Evolutionary conservation across 2,113 vertebrate genomes (phyloP).

Genomic region (Halichoerus grypus): DNA sequence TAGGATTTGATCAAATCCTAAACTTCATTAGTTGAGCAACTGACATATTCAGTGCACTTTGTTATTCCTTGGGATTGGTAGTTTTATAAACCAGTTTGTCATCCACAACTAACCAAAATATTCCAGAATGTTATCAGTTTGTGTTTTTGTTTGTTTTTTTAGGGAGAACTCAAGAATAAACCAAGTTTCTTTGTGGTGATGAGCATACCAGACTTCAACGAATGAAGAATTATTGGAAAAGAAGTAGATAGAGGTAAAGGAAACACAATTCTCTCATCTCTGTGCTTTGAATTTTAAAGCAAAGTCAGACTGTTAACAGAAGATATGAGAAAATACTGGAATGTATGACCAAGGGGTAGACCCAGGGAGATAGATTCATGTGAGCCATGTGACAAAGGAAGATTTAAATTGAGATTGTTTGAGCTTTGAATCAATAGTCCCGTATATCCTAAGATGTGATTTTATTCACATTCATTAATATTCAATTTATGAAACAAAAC

Average conservation of each 20-base stretch:
- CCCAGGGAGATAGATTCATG: not conserved
- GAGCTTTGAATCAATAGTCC: not conserved
- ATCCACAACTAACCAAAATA: not conserved
- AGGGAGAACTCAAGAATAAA: not conserved
- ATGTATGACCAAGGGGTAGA: not conserved
- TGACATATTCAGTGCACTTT: not conserved
- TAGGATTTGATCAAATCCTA: not conserved
- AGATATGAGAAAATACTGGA: not conserved
- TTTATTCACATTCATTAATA: not conserved
- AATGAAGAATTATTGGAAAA: not conserved
- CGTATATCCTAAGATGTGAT: not conserved
- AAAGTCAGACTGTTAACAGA: slow-evolving; percentile 9
- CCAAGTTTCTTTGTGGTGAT: not conserved
- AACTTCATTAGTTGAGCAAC: not conserved
- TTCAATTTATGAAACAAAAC: not conserved
- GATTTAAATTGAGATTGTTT: slow-evolving; percentile 43
- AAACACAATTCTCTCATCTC: slow-evolving; percentile 12
- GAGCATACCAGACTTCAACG: not conserved
- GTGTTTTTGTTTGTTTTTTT: not conserved
- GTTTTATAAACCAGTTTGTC: not conserved
- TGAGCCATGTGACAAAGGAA: not conserved
- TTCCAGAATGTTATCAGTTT: not conserved
- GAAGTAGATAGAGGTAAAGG: not conserved
- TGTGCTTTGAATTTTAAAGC: slow-evolving; percentile 20
- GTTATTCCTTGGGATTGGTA: not conserved